Conservation (phyloP, 2,797 vertebrate species). For the Diglossa cyanea region DNA sequence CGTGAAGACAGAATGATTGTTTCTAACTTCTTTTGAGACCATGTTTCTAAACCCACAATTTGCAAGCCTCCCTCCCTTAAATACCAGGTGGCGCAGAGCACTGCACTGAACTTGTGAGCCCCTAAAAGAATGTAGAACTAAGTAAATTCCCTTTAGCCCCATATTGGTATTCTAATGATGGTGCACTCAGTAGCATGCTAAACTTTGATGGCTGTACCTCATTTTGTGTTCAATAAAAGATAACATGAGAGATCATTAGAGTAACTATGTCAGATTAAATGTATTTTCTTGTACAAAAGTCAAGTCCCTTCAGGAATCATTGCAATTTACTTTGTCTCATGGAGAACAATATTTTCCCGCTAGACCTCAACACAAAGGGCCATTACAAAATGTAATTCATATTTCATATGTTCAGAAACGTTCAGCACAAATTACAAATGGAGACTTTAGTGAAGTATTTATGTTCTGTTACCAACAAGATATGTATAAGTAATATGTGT, state of each 20-base stretch:
- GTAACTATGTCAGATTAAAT: conserved; percentile 83
- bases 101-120: neutral
- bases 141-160: conserved; percentile 46
- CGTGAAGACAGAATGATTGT: neutral
- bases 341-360: conserved; percentile 80
- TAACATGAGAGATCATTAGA: conserved; percentile 80
- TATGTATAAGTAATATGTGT: conserved; percentile 91
- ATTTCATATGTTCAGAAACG: conserved; percentile 90
- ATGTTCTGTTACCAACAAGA: conserved; percentile 88
- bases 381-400: conserved; percentile 92
- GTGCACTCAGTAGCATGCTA: conserved; percentile 45
- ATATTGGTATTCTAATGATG: conserved; percentile 57
- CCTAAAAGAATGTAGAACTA: conserved; percentile 12
- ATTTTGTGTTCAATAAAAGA: conserved; percentile 80
- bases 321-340: conserved; percentile 87
- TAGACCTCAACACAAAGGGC: conserved; percentile 81
- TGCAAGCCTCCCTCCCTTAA: neutral
- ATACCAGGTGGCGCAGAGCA: neutral
- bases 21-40: neutral
- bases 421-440: conserved; percentile 88
- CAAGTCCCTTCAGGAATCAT: conserved; percentile 81
- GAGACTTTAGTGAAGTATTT: conserved; percentile 91
- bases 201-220: conserved; percentile 65
- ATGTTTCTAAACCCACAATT: neutral
- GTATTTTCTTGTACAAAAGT: conserved; percentile 78